These are phyloP conservation scores for Scotopteryx bipunctaria DNA, from an alignment of 2,888 invertebrate genomes.

Conservation along the genomic window DNA sequence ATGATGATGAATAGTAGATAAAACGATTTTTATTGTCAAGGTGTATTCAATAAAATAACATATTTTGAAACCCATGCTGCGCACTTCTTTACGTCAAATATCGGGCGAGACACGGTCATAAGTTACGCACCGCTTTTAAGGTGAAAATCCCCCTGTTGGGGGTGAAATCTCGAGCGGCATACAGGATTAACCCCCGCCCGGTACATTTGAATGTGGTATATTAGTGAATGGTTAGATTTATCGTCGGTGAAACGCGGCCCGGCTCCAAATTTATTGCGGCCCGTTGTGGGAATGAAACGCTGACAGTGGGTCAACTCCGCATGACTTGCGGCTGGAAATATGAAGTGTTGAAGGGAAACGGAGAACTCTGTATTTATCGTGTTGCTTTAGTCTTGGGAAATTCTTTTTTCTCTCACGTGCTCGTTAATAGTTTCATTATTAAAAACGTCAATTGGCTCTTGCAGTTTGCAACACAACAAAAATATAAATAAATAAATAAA, in stretches of 20 bases:
- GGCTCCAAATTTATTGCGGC: conserved; percentile 63
- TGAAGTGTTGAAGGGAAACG: conserved; percentile 8
- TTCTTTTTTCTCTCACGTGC: not conserved
- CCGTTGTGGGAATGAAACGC: conserved; percentile 34
- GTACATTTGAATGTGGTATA: conserved; percentile 77
- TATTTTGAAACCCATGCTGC: not conserved
- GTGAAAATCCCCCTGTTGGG: conserved; percentile 33
- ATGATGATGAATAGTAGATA: too few species aligned
- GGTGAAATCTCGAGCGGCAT: conserved; percentile 37
- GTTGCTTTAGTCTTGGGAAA: not conserved
- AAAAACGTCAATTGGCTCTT: too few species aligned
- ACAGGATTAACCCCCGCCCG: conserved; percentile 42
- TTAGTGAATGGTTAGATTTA: conserved; percentile 77
- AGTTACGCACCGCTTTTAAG: conserved; percentile 45
- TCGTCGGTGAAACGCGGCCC: conserved; percentile 60
- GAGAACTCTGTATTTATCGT: not conserved
- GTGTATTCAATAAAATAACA: not conserved
- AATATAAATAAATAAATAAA: too few species aligned
- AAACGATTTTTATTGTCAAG: not conserved
- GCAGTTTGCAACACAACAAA: too few species aligned
- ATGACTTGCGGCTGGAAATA: conserved; percentile 4
- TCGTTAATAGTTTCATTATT: too few species aligned
- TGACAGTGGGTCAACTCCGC: conserved; percentile 29
- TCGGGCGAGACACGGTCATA: conserved; percentile 34
- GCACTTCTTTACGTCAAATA: conserved; percentile 12